A percentile compares a stretch with the other conserved stretches of the same genome.
phyloP scores from a whole-genome alignment of 1,140 invertebrate genomes.

The Heliothis virescens region DNA sequence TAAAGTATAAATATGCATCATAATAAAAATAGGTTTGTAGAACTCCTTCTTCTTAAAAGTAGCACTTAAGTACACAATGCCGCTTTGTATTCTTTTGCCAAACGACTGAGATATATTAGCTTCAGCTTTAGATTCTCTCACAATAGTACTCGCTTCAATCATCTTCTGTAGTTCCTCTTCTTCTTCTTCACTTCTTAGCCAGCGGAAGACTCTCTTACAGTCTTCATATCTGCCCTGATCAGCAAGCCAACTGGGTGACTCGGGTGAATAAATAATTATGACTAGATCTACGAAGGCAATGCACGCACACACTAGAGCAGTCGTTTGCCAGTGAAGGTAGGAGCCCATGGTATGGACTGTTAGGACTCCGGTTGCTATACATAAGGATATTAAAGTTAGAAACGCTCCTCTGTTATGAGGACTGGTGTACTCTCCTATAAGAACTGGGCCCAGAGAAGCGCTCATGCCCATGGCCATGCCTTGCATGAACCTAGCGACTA shows the following conservation, averaged over 20 bases:
- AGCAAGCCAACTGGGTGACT: constrained; percentile 66
- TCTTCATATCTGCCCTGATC: constrained; percentile 63
- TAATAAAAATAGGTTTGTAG: constrained; percentile 71
- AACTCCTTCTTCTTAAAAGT: constrained; percentile 68
- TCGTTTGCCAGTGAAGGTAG: constrained; percentile 59
- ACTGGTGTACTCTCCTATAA: constrained; percentile 68
- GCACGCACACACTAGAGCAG: constrained; percentile 56
- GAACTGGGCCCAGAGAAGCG: constrained; percentile 58
- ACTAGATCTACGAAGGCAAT: constrained; percentile 60
- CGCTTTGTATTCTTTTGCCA: constrained; percentile 52
- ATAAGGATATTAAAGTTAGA: constrained; percentile 60
- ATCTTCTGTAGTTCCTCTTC: constrained; percentile 66
- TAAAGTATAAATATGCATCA: constrained; percentile 67
- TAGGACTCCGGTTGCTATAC: constrained; percentile 60
- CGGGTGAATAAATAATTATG: constrained; percentile 61
- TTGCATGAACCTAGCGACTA: constrained; percentile 62
- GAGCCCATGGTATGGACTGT: constrained; percentile 62
- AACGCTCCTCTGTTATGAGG: constrained; percentile 66
- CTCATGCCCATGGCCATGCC: constrained; percentile 64
- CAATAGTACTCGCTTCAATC: constrained; percentile 56
- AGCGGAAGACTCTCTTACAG: constrained; percentile 60
- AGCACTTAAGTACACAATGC: constrained; percentile 55
- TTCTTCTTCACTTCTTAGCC: constrained; percentile 63
- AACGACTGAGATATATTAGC: constrained; percentile 49
- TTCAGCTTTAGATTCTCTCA: constrained; percentile 55